phyloP scores from a whole-genome alignment of 1,140 invertebrate species.

The Drosophila repleta region DNA sequence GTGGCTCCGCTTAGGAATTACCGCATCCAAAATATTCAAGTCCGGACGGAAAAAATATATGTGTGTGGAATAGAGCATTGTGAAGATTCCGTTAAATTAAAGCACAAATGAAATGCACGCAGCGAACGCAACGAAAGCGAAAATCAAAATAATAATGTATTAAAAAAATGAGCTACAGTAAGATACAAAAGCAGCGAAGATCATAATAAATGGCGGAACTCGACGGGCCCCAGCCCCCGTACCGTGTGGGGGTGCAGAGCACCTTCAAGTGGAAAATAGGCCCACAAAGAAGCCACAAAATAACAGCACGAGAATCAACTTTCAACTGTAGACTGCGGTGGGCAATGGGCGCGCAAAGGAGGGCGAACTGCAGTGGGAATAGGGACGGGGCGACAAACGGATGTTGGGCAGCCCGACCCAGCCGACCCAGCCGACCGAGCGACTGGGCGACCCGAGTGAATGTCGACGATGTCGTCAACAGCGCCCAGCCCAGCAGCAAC shows the following conservation, averaged over 20 bases:
- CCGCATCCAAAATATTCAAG: slow-evolving; percentile 1
- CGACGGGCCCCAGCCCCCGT: slow-evolving; percentile 10
- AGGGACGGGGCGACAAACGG: background rate
- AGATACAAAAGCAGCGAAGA: slow-evolving; percentile 57
- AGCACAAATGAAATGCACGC: slow-evolving; percentile 58
- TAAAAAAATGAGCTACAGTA: slow-evolving; percentile 62
- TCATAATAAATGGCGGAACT: slow-evolving; percentile 47
- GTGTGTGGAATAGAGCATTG: slow-evolving; percentile 48
- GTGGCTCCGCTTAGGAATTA: slow-evolving; percentile 33
- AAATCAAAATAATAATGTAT: slow-evolving; percentile 43
- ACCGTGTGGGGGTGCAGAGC: background rate
- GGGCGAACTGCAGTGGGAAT: background rate
- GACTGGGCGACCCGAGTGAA: slow-evolving; percentile 17
- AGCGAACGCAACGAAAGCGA: slow-evolving; percentile 17
- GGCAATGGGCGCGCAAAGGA: background rate
- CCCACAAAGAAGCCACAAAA: slow-evolving; percentile 49
- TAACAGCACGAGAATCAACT: slow-evolving; percentile 10
- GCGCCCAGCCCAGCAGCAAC: slow-evolving; percentile 28
- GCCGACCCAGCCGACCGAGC: slow-evolving; percentile 9
- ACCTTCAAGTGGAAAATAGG: slow-evolving; percentile 61
- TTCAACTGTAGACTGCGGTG: background rate
- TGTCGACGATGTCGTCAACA: slow-evolving; percentile 17
- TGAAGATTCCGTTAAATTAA: slow-evolving; percentile 64
- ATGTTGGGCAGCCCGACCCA: slow-evolving; percentile 16
- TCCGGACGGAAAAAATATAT: background rate